Percentiles rank a stretch among this genome's conserved stretches.
Evolutionary conservation across 2,888 invertebrate genomes (phyloP).

Genomic region (Thyatira batis): DNA sequence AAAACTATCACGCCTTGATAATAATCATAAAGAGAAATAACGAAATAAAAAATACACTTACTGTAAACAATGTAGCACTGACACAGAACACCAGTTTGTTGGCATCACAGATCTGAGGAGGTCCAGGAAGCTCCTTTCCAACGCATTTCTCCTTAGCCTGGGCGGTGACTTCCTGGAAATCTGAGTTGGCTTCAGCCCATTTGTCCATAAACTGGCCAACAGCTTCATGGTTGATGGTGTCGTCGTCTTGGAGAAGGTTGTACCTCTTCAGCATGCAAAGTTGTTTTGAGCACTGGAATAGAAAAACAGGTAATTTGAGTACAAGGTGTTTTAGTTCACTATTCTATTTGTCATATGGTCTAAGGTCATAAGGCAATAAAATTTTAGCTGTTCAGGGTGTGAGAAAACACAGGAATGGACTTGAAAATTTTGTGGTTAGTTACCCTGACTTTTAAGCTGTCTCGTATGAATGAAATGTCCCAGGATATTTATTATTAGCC

Average conservation of each 20-base stretch:
- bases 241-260: constrained; percentile 44
- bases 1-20: too few relatives aligned
- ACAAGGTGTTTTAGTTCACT: too few relatives aligned
- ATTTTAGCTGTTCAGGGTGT: too few relatives aligned
- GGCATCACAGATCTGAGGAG: constrained; percentile 51
- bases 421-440: too few relatives aligned
- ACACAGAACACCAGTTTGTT: constrained; percentile 55
- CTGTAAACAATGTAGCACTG: constrained; percentile 40
- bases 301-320: background rate
- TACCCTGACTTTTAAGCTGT: too few relatives aligned
- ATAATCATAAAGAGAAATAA: background rate
- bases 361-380: too few relatives aligned
- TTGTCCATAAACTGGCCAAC: constrained; percentile 37
- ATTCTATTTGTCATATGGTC: too few relatives aligned
- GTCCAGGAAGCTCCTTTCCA: constrained; percentile 38
- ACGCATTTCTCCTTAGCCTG: constrained; percentile 47
- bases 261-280: constrained; percentile 53
- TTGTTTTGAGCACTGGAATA: constrained; percentile 56
- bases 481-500: too few relatives aligned
- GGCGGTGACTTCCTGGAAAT: constrained; percentile 41
- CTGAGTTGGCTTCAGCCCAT: constrained; percentile 41
- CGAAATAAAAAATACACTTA: constrained; percentile 30
- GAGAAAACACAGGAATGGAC: too few relatives aligned
- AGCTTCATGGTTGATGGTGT: constrained; percentile 44
- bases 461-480: too few relatives aligned